Evolutionary conservation across 2,888 invertebrate species (phyloP).

Genomic region (Nephrotoma flavescens): DNA sequence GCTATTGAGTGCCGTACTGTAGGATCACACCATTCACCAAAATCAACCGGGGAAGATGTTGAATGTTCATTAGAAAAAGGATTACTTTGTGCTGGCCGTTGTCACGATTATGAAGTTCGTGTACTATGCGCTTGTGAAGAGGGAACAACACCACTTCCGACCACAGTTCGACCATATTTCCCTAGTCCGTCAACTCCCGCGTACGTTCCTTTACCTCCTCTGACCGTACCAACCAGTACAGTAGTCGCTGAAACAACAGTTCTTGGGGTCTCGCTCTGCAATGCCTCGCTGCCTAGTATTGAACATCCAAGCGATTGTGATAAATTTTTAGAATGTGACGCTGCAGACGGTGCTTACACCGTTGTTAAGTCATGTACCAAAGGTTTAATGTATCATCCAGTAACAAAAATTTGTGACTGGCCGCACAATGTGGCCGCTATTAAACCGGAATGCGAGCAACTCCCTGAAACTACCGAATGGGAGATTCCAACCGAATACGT

Average conservation of each 20-base stretch:
- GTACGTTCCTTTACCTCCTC: not conserved
- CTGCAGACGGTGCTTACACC: conserved; percentile 29
- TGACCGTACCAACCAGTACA: not conserved
- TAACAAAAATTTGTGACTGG: conserved; percentile 42
- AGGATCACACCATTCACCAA: conserved; percentile 40
- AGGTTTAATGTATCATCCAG: conserved; percentile 45
- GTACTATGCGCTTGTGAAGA: conserved; percentile 49
- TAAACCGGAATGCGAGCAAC: conserved; percentile 39
- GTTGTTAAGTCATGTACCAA: conserved; percentile 46
- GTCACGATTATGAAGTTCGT: conserved; percentile 72
- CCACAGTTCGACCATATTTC: not conserved
- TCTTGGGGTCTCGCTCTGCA: not conserved
- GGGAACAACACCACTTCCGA: not conserved
- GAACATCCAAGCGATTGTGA: conserved; percentile 50
- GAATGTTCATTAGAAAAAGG: conserved; percentile 63
- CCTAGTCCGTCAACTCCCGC: not conserved
- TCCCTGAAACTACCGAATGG: not conserved
- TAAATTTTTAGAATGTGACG: conserved; percentile 53
- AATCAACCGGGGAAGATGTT: conserved; percentile 57
- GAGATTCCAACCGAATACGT: not conserved
- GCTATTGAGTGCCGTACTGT: conserved; percentile 65
- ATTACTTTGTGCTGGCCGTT: conserved; percentile 48
- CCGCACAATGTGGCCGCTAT: conserved; percentile 35
- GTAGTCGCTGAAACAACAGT: not conserved
- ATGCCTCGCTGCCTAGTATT: conserved; percentile 22